Percentiles rank a stretch among this genome's conserved stretches.
Evolutionary conservation across 2,888 invertebrate genomes (phyloP).

Genomic region (Papilio demoleus): DNA sequence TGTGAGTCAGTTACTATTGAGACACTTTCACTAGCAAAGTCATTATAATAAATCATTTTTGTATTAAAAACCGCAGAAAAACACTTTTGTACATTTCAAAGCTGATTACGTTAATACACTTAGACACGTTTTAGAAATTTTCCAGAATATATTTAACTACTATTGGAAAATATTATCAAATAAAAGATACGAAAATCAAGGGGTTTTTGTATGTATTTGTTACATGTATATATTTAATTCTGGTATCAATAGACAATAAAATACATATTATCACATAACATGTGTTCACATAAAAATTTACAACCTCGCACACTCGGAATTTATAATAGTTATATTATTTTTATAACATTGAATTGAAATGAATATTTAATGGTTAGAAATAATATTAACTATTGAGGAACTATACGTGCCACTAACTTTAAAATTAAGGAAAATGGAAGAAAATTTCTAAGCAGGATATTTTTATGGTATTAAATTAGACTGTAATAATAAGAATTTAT

Average conservation of each 20-base stretch:
- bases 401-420: too few species aligned
- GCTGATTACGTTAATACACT: constrained; percentile 36
- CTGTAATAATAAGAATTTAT: too few species aligned
- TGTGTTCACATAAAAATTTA: neutral
- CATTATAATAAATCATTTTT: constrained; percentile 66
- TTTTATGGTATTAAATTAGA: too few species aligned
- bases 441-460: too few species aligned
- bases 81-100: constrained; percentile 57
- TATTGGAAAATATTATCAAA: neutral
- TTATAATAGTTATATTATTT: too few species aligned
- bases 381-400: too few species aligned
- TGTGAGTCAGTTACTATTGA: constrained; percentile 62
- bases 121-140: neutral
- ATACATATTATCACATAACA: neutral
- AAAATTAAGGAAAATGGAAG: too few species aligned
- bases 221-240: too few species aligned
- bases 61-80: constrained; percentile 52
- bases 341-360: too few species aligned
- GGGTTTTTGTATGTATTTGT: too few species aligned
- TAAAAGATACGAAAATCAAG: too few species aligned
- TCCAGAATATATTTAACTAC: neutral
- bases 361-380: too few species aligned
- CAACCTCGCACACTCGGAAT: neutral
- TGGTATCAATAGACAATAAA: neutral
- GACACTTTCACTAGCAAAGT: constrained; percentile 66